Evolutionary conservation across 2,888 invertebrate species (phyloP), one percentile per base, ranked within the genome.

Genomic region (Drosophila dives): DNA sequence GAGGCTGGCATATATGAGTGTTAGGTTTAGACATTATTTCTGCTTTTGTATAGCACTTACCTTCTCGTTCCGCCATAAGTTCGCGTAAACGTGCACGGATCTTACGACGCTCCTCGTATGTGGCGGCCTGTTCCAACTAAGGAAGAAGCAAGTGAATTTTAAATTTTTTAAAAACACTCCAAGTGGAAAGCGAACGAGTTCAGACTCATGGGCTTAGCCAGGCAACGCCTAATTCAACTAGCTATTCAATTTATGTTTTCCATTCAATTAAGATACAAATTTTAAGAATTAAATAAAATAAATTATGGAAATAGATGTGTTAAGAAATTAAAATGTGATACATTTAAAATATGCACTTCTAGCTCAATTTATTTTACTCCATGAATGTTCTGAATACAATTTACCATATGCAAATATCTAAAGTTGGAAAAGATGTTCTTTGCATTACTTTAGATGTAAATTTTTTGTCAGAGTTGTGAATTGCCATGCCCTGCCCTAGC

Each of bases 51-150:
- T 38, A 5, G 3, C 3, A 78, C 84, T 90, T 94, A 97, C 97
- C 97, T 96, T 96, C 96, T 93, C 96, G 96, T 94, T 96, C 96
- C 90, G 97, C 97, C 95, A 97, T 96, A 92, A 98, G 95, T 93
- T 96, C 95, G 90, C 96, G 95, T 91, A 98, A 94, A 93, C 97
- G 95, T 90, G 96, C 95, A 93, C 97, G 95, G 92, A 98, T 95
- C 87, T 95, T 95, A 91, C 97, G 96, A 91, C 97, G 95, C 93
- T 97, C 97, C 93, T 97, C 97, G 96, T 97, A 97, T 93, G 97
- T 97, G 83, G 95, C 95, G 93, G 97, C 96, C 93, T 96, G 95
- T 93, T 97, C 97, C 94, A 98, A 95, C 97, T 97, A 93, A 12
- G 42, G 54, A 12, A n/a, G 8, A 56, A 36, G 7, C 17, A 17